Base-by-base conservation (phyloP, 2,888 invertebrate species). In the Malacosoma neustria region DNA sequence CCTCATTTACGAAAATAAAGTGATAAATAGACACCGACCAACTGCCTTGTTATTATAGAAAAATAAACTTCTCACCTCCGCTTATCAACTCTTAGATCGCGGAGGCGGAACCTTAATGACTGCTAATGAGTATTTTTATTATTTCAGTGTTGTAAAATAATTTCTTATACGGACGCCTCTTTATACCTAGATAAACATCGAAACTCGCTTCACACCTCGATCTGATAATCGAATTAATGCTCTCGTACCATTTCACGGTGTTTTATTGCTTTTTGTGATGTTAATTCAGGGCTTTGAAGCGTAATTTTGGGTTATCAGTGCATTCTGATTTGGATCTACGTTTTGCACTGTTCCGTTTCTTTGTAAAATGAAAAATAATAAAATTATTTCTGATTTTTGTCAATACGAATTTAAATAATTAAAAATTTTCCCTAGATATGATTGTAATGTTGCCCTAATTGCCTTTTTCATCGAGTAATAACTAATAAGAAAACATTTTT, bases 181-280 rank as follows among this genome's bases (percentile, higher is more conserved):
- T 82, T 82, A 81, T 79, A 72, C 80, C 72, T 81, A 84, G 85
- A 85, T 84, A 85, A 85, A 84, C 85, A 85, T 85, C 85, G 63
- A 77, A 84, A 80, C 80, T 68, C 82, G 82, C 82, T 85, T 85
- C 80, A 69, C 85, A 84, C 84, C 80, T 84, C 77, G 53, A 84
- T 85, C 85, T 84, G 84, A 84, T 84, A 84, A 84, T 82, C 82
- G 82, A 81, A 82, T 85, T 84, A 82, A 81, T 76, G 64, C 79
- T 81, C 79, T 81, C 67, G 58, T 76, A 81, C 68, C 73, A 79
- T 82, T 84, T 84, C 81, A 82, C 79, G 80, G 75, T 71, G 71
- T 66, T 84, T 84, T 84, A 82, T 84, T 72, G 73, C 81, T 72
- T 75, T 81, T 72, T 77, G 72, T 76, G 67, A 58, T 66, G 71